phyloP scores from a whole-genome alignment of 2,113 vertebrate genomes.

The Silurus asotus region DNA sequence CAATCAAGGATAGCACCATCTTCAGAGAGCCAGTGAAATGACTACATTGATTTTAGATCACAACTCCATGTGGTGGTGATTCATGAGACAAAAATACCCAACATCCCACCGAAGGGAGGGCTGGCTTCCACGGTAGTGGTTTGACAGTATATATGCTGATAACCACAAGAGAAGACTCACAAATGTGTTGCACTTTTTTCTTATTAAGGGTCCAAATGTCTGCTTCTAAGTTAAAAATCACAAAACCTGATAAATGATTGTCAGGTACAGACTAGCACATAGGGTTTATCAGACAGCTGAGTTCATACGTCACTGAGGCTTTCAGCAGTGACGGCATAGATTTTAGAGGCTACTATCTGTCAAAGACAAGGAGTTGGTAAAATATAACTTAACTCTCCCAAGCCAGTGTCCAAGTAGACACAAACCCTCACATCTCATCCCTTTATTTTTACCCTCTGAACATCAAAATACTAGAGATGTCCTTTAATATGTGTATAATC shows the following conservation, averaged over 20 bases:
- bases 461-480: neutral
- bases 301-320: constrained; percentile 67
- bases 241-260: constrained; percentile 77
- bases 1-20: neutral
- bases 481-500: neutral
- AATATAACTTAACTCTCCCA: constrained; percentile 66
- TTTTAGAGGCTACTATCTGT: constrained; percentile 72
- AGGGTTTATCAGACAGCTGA: constrained; percentile 74
- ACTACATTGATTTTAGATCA: neutral
- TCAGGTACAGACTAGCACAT: constrained; percentile 67
- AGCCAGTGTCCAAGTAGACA: constrained; percentile 66
- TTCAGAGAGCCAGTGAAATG: neutral
- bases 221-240: constrained; percentile 66
- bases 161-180: constrained; percentile 37
- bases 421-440: constrained; percentile 44
- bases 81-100: neutral
- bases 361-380: constrained; percentile 69
- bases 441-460: constrained; percentile 35
- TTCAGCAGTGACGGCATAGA: constrained; percentile 74
- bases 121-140: neutral
- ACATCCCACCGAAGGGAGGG: neutral
- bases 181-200: constrained; percentile 66
- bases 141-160: neutral
- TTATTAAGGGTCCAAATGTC: constrained; percentile 64
- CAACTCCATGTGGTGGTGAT: neutral